phyloP scores from a whole-genome alignment of 2,888 invertebrate genomes.

The Cheilosia variabilis region DNA sequence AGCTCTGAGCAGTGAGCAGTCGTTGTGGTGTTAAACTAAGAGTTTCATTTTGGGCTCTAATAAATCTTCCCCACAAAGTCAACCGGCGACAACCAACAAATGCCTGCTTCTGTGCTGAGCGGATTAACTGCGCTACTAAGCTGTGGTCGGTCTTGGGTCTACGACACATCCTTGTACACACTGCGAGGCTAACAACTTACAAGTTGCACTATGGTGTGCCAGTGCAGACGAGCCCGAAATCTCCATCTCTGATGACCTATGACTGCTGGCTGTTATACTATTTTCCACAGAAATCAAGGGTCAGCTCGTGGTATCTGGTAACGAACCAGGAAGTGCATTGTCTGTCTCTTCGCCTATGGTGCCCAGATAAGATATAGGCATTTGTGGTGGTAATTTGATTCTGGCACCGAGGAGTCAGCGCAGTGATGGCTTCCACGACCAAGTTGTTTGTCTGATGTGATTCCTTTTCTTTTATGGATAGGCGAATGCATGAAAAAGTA shows the following conservation, averaged over 20 bases:
- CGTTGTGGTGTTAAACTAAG: conserved; percentile 57
- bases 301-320: conserved; percentile 74
- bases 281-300: conserved; percentile 70
- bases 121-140: conserved; percentile 67
- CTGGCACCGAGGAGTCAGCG: conserved; percentile 33
- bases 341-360: conserved; percentile 52
- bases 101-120: conserved; percentile 61
- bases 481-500: conserved; percentile 36
- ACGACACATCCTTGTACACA: conserved; percentile 62
- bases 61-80: conserved; percentile 68
- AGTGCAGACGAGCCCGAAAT: conserved; percentile 25
- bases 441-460: conserved; percentile 51
- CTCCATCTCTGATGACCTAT: conserved; percentile 73
- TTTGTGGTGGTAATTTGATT: conserved; percentile 73
- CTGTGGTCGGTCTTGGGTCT: conserved; percentile 44
- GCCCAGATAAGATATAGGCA: conserved; percentile 71
- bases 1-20: neutral
- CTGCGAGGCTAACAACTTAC: conserved; percentile 53
- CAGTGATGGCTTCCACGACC: conserved; percentile 63
- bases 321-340: conserved; percentile 72
- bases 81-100: conserved; percentile 52
- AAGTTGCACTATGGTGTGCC: neutral
- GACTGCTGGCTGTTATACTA: conserved; percentile 71
- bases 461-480: conserved; percentile 31
- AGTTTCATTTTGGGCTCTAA: conserved; percentile 66